phyloP scores from a whole-genome alignment of 2,888 invertebrate genomes.

The Cerastis leucographa region DNA sequence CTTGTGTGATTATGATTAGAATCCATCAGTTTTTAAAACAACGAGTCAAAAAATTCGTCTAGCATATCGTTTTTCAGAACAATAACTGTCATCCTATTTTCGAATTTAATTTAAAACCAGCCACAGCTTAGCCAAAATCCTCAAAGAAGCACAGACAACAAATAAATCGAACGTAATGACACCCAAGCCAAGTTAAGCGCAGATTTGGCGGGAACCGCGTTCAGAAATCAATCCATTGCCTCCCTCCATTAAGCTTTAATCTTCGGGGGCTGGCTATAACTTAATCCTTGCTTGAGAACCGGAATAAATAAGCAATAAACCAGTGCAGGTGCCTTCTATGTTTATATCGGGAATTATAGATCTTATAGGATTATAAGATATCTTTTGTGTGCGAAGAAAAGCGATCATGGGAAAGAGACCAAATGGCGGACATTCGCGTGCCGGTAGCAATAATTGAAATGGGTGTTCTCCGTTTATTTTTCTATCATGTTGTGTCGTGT shows the following conservation, averaged over 20 bases:
- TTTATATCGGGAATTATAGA: conserved; percentile 80
- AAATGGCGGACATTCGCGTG: conserved; percentile 84
- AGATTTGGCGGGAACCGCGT: conserved; percentile 82
- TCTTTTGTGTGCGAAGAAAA: conserved; percentile 66
- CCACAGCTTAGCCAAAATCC: conserved; percentile 58
- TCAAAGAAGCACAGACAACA: conserved; percentile 63
- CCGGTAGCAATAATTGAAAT: conserved; percentile 85
- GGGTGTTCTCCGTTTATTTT: conserved; percentile 78
- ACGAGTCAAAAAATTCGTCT: not conserved
- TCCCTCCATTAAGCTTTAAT: conserved; percentile 89
- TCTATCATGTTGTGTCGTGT: conserved; percentile 77
- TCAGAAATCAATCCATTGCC: conserved; percentile 89
- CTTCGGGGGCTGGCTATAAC: conserved; percentile 89
- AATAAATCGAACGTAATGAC: conserved; percentile 71
- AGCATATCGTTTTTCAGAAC: not conserved
- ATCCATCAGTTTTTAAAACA: conserved; percentile 16
- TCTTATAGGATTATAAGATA: conserved; percentile 75
- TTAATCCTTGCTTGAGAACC: conserved; percentile 88
- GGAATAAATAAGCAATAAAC: conserved; percentile 90
- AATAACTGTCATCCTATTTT: conserved; percentile 3
- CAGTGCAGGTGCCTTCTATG: conserved; percentile 86
- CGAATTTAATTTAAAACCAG: conserved; percentile 44
- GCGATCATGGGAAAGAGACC: conserved; percentile 84
- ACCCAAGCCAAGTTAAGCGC: conserved; percentile 71
- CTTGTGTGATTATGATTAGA: conserved; percentile 52